phyloP scores from a whole-genome alignment of 2,113 vertebrate genomes.

The Boleophthalmus pectinirostris region DNA sequence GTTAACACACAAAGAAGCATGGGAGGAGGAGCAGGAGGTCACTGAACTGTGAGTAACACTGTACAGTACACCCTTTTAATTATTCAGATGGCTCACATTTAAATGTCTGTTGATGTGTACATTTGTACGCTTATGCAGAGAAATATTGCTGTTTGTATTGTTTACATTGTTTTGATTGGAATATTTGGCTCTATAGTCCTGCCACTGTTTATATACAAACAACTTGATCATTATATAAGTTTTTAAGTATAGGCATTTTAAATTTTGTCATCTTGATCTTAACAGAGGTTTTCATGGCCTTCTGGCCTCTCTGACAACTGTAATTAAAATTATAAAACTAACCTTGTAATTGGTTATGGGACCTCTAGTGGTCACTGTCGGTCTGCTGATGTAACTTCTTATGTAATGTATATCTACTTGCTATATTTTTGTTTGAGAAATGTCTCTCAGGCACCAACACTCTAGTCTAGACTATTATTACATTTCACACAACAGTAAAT shows the following conservation, averaged over 20 bases:
- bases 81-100: not conserved
- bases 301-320: slow-evolving; percentile 36
- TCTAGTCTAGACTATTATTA: not conserved
- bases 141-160: not conserved
- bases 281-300: slow-evolving; percentile 9
- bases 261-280: too few relatives aligned
- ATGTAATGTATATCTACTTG: slow-evolving; percentile 3
- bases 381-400: slow-evolving; percentile 9
- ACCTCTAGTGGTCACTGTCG: slow-evolving; percentile 44
- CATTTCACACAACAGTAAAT: not conserved
- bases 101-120: not conserved
- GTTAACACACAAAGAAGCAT: slow-evolving; percentile 96
- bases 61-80: not conserved
- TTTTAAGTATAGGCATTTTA: too few relatives aligned
- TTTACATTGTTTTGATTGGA: too few relatives aligned
- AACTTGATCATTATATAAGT: not conserved
- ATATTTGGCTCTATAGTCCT: too few relatives aligned
- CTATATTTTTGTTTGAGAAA: not conserved
- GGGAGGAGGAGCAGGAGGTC: slow-evolving; percentile 99
- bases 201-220: not conserved
- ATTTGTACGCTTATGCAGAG: not conserved
- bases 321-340: slow-evolving; percentile 35
- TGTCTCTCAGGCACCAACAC: not conserved
- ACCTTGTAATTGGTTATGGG: slow-evolving; percentile 19
- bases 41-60: slow-evolving; percentile 91